phyloP scores from a whole-genome alignment of 2,113 vertebrate species.

The Strix aluco region DNA sequence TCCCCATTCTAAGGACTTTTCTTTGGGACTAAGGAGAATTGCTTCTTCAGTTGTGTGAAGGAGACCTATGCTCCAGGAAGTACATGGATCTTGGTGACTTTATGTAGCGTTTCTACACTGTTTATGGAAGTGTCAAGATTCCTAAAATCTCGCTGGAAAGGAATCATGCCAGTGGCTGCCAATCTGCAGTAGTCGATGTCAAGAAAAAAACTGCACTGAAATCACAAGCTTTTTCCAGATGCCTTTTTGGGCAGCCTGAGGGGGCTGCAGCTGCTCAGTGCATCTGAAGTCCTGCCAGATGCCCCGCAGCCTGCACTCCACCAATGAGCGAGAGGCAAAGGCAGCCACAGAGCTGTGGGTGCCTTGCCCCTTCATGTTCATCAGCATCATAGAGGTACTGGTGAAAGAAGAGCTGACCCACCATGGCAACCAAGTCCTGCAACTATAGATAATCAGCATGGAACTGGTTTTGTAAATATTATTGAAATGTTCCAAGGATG shows the following conservation, averaged over 20 bases:
- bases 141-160: not conserved
- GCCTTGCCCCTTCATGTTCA: not conserved
- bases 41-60: not conserved
- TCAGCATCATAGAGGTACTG: not conserved
- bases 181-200: not conserved
- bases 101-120: not conserved
- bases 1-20: not conserved
- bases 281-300: not conserved
- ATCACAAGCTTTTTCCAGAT: not conserved
- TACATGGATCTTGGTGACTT: not conserved
- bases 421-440: not conserved
- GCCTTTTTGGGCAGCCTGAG: not conserved
- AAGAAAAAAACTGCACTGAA: not conserved
- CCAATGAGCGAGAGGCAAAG: not conserved
- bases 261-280: not conserved
- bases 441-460: not conserved
- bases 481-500: constrained; percentile 8
- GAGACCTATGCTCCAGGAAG: not conserved
- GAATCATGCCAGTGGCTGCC: not conserved
- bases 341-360: not conserved
- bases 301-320: not conserved
- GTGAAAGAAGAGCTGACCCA: not conserved
- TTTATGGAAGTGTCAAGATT: not conserved
- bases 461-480: constrained; percentile 34
- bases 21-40: not conserved